Evolutionary conservation across 1,140 invertebrate species (phyloP).

Genomic region (Dendroctonus ponderosae): DNA sequence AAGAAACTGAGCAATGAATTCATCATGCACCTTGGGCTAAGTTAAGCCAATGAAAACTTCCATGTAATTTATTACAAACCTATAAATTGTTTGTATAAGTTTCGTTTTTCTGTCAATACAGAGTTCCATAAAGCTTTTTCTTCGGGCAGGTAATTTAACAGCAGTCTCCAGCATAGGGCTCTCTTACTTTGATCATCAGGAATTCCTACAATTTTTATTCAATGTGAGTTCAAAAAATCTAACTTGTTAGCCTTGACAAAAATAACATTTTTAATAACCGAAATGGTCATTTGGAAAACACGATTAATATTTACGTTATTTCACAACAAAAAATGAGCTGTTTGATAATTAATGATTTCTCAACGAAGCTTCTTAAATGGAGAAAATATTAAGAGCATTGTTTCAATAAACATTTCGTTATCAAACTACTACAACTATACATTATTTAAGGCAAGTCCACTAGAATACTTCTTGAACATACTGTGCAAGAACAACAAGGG

Average conservation of each 20-base stretch:
- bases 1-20: not conserved
- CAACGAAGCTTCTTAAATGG: not conserved
- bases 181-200: slow-evolving; percentile 77
- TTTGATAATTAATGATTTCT: too few relatives aligned
- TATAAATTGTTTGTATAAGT: slow-evolving; percentile 81
- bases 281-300: not conserved
- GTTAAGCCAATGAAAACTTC: too few relatives aligned
- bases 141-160: slow-evolving; percentile 78
- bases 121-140: slow-evolving; percentile 64
- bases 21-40: not conserved
- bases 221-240: not conserved
- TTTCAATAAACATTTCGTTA: not conserved
- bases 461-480: not conserved
- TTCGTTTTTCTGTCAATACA: slow-evolving; percentile 67
- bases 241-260: not conserved
- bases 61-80: slow-evolving; percentile 50
- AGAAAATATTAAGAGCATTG: not conserved
- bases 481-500: not conserved
- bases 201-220: slow-evolving; percentile 59
- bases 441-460: not conserved
- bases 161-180: slow-evolving; percentile 77
- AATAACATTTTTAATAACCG: not conserved
- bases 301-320: too few relatives aligned
- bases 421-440: not conserved
- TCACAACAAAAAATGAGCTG: not conserved